These are phyloP conservation scores for Sarcophilus harrisii DNA, from an alignment of 2,797 vertebrate species.

Conservation along the genomic window DNA sequence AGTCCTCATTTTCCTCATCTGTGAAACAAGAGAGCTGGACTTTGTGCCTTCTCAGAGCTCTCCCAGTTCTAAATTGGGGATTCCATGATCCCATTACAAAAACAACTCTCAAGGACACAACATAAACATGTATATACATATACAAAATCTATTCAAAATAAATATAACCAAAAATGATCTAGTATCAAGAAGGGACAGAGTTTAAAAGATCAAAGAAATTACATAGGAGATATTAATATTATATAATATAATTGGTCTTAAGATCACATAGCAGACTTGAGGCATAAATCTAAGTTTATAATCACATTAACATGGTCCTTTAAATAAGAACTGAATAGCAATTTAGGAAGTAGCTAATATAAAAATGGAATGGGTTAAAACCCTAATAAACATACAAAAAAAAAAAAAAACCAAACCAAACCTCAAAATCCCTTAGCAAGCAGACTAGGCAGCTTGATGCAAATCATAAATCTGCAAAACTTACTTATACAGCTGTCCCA, in stretches of 20 bases:
- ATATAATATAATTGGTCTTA: neutral
- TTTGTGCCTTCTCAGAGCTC: neutral
- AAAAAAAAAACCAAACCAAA: neutral
- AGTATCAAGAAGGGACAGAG: neutral
- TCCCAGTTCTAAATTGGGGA: neutral
- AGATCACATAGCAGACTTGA: neutral
- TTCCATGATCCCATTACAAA: neutral
- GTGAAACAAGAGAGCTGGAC: neutral
- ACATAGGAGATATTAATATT: neutral
- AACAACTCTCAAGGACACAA: neutral
- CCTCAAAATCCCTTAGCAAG: neutral
- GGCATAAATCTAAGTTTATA: neutral
- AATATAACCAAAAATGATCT: neutral
- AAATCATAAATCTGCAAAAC: neutral
- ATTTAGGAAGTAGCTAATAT: neutral
- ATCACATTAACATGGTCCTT: neutral
- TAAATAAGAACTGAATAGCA: neutral
- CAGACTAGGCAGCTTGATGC: neutral
- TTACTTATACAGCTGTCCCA: neutral
- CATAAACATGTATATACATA: neutral
- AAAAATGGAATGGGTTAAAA: neutral
- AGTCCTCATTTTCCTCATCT: conserved; percentile 33
- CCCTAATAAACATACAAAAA: neutral
- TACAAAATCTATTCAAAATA: neutral
- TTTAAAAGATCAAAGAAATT: neutral